Percentiles rank a stretch among this genome's conserved stretches.
These are phyloP conservation scores for Thunnus maccoyii DNA, from an alignment of 2,113 vertebrate species.

Conservation along the genomic window DNA sequence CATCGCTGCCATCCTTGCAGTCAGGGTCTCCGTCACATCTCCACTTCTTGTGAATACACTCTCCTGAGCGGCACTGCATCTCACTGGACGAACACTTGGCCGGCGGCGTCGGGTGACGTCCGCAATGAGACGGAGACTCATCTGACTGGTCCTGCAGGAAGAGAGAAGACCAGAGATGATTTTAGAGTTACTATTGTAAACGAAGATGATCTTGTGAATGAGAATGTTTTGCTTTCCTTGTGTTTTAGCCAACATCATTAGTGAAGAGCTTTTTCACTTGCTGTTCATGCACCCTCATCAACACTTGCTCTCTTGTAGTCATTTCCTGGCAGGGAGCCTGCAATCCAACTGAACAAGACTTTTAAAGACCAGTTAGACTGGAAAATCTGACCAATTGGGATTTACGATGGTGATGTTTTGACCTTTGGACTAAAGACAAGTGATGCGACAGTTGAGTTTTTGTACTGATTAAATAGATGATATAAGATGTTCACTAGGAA, in stretches of 20 bases:
- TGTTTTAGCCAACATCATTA: too few relatives aligned
- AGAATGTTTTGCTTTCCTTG: too few relatives aligned
- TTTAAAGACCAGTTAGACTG: background rate
- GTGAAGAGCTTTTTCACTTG: background rate
- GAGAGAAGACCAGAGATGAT: background rate
- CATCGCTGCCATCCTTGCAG: constrained; percentile 97
- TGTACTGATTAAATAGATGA: too few relatives aligned
- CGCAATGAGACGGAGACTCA: constrained; percentile 92
- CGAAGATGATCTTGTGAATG: too few relatives aligned
- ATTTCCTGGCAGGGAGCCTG: background rate
- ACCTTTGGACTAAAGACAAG: too few relatives aligned
- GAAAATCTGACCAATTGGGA: background rate
- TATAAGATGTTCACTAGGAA: too few relatives aligned
- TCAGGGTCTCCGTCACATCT: constrained; percentile 96
- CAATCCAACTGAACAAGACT: background rate
- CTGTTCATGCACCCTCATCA: background rate
- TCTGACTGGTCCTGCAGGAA: constrained; percentile 89
- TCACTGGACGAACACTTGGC: constrained; percentile 90
- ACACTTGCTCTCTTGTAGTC: background rate
- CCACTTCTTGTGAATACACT: constrained; percentile 97
- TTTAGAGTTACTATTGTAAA: too few relatives aligned
- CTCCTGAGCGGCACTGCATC: constrained; percentile 92
- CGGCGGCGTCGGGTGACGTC: constrained; percentile 88
- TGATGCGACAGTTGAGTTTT: too few relatives aligned
- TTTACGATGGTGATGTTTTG: background rate